Conservation (phyloP, 1,140 invertebrate species). For the Tetramorium parvispinum region DNA sequence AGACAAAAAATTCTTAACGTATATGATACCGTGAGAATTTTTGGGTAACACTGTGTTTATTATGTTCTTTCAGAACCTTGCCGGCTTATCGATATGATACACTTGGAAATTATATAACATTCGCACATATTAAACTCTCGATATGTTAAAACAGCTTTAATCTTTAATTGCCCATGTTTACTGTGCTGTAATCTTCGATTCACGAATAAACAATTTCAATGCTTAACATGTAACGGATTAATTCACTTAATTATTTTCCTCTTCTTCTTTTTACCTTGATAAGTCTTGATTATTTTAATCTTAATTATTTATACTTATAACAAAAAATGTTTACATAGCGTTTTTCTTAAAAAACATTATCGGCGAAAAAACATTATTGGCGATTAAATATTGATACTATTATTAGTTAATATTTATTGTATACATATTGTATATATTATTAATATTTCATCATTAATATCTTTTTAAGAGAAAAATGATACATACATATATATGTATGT, state of each 20-base stretch:
- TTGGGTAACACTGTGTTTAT: slow-evolving; percentile 6
- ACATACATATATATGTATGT: no score
- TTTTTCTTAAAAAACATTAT: not conserved
- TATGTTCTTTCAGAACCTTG: not conserved
- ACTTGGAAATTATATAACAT: slow-evolving; percentile 5
- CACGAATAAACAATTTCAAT: slow-evolving; percentile 6
- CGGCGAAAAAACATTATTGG: no score
- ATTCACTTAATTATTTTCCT: slow-evolving; percentile 17
- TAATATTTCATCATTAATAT: no score
- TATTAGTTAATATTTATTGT: no score
- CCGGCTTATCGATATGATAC: not conserved
- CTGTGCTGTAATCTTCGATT: not conserved
- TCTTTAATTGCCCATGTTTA: slow-evolving; percentile 21
- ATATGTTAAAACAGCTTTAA: not conserved
- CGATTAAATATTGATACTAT: no score
- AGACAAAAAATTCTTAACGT: not conserved
- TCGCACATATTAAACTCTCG: not conserved
- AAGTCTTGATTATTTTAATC: not conserved
- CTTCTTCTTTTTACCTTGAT: not conserved
- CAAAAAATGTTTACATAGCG: not conserved
- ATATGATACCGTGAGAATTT: slow-evolving; percentile 17
- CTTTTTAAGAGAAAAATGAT: no score
- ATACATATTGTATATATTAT: no score
- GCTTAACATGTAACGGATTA: slow-evolving; percentile 9
- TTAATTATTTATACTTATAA: not conserved